Percentiles rank a stretch among this genome's conserved stretches.
Conservation (phyloP, 2,797 vertebrate species). For the Aselliscus stoliczkanus region DNA sequence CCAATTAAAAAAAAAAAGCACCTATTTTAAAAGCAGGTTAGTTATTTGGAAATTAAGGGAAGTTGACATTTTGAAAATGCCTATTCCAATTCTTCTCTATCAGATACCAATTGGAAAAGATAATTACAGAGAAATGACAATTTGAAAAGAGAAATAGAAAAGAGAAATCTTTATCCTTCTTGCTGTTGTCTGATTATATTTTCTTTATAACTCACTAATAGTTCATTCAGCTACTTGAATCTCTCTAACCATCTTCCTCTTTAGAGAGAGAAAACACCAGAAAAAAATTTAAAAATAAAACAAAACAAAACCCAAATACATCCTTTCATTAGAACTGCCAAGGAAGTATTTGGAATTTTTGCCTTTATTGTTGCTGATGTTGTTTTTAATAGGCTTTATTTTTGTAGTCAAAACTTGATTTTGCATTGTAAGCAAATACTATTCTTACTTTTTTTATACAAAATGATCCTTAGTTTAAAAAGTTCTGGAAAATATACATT, state of each 20-base stretch:
- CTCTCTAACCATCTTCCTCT: neutral
- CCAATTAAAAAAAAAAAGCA: neutral
- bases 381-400: neutral
- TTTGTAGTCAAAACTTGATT: constrained; percentile 7
- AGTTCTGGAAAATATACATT: neutral
- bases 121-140: neutral
- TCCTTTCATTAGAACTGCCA: neutral
- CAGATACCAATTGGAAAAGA: neutral
- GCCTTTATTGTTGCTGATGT: neutral
- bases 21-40: neutral
- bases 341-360: neutral
- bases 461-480: neutral
- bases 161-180: neutral
- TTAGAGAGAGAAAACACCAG: neutral
- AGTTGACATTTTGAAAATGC: neutral
- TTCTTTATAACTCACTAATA: neutral
- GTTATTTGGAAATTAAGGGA: neutral
- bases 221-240: neutral
- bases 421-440: constrained; percentile 8
- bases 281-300: neutral
- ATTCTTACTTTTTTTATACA: neutral
- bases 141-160: neutral
- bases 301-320: neutral
- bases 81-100: neutral
- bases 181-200: neutral